A percentile compares a stretch with the other conserved stretches of the same genome.
Evolutionary conservation across 2,113 vertebrate species (phyloP).

Genomic region (Macroglossus sobrinus): DNA sequence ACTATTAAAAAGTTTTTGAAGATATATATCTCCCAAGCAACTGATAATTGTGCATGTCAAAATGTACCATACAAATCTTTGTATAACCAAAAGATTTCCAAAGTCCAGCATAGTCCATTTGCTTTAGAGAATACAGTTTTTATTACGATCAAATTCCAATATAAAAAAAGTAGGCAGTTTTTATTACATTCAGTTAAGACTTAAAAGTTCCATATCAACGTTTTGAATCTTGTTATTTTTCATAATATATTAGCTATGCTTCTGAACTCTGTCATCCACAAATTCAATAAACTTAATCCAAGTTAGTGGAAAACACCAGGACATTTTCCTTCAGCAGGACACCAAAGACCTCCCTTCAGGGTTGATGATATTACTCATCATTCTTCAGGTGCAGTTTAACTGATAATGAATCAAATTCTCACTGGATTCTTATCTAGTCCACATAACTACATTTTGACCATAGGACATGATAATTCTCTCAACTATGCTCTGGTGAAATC

Average conservation of each 20-base stretch:
- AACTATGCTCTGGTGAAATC: slow-evolving; percentile 21
- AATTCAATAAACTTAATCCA: slow-evolving; percentile 12
- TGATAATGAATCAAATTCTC: not conserved
- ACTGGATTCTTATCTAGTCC: not conserved
- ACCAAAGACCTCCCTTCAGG: not conserved
- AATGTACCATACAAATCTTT: not conserved
- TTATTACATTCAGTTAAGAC: not conserved
- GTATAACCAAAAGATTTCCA: not conserved
- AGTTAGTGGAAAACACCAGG: not conserved
- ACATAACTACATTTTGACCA: not conserved
- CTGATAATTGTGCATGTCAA: not conserved
- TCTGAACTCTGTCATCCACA: not conserved
- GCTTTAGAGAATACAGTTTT: not conserved
- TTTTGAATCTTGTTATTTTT: slow-evolving; percentile 13
- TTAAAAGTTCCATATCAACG: not conserved
- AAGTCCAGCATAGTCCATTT: not conserved
- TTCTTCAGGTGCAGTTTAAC: not conserved
- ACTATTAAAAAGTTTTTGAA: not conserved
- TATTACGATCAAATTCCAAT: not conserved
- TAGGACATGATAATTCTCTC: not conserved
- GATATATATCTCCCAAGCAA: not conserved
- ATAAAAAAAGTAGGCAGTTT: not conserved
- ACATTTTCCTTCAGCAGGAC: not conserved
- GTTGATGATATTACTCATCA: not conserved
- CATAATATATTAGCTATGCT: not conserved